Percentiles rank a stretch among this genome's conserved stretches.
phyloP scores from a whole-genome alignment of 2,888 invertebrate genomes.

The Melieria crassipennis region DNA sequence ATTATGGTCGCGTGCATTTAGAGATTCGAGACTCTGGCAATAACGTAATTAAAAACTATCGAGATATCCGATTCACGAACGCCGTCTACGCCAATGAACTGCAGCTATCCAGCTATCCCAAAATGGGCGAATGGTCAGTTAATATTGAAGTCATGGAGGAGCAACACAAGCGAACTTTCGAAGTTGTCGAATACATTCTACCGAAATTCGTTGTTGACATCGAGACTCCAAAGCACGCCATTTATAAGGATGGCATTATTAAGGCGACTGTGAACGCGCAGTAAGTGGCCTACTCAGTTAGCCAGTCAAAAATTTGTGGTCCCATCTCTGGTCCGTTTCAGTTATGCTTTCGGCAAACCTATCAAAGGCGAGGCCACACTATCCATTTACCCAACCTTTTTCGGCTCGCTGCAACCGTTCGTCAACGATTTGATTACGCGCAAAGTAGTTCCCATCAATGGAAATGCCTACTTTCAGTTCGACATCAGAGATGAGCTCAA shows the following conservation, averaged over 20 bases:
- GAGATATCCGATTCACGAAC: slow-evolving; percentile 73
- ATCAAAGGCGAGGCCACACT: slow-evolving; percentile 89
- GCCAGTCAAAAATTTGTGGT: neutral
- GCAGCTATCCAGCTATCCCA: slow-evolving; percentile 79
- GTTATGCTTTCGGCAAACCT: slow-evolving; percentile 74
- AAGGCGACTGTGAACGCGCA: slow-evolving; percentile 73
- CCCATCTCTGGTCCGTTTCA: slow-evolving; percentile 34
- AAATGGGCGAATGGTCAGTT: slow-evolving; percentile 90
- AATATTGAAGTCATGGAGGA: slow-evolving; percentile 73
- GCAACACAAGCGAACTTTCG: slow-evolving; percentile 63
- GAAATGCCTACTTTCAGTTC: slow-evolving; percentile 76
- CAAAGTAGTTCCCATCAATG: slow-evolving; percentile 76
- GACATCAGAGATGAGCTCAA: slow-evolving; percentile 82
- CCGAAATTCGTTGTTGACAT: slow-evolving; percentile 94
- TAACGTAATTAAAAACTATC: slow-evolving; percentile 86
- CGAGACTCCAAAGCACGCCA: slow-evolving; percentile 82
- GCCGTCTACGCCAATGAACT: slow-evolving; percentile 84
- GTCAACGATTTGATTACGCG: slow-evolving; percentile 69
- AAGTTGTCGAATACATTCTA: slow-evolving; percentile 90
- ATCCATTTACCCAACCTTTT: slow-evolving; percentile 81
- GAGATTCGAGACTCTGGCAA: slow-evolving; percentile 78
- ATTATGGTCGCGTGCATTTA: slow-evolving; percentile 72
- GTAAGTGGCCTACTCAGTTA: slow-evolving; percentile 44
- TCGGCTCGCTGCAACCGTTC: slow-evolving; percentile 67
- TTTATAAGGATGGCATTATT: slow-evolving; percentile 85